Evolutionary conservation across 2,888 invertebrate genomes (phyloP).

Genomic region (Andrena fulva): DNA sequence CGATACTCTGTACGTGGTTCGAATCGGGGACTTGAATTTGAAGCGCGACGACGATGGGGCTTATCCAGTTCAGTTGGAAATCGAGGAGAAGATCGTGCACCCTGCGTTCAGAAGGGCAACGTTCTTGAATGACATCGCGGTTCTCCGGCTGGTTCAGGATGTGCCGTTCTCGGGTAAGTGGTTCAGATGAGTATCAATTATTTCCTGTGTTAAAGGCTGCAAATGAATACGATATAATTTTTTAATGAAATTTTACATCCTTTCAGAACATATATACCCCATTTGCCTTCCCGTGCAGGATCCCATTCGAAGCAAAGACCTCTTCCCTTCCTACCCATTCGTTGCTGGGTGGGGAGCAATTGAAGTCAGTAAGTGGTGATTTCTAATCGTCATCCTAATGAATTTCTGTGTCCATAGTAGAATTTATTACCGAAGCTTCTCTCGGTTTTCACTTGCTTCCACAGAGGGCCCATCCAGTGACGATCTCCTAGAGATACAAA

Average conservation of each 20-base stretch:
- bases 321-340: conserved; percentile 88
- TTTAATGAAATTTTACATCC: conserved; percentile 8
- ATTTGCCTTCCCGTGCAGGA: conserved; percentile 90
- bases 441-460: neutral
- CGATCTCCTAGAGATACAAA: conserved; percentile 88
- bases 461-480: conserved; percentile 90
- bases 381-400: neutral
- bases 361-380: conserved; percentile 88
- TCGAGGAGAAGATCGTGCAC: conserved; percentile 88
- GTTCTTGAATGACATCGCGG: conserved; percentile 92
- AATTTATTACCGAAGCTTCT: too few species aligned
- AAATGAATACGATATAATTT: too few species aligned
- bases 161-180: conserved; percentile 87
- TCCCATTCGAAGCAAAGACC: conserved; percentile 86
- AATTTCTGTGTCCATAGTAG: neutral
- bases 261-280: conserved; percentile 89
- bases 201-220: too few species aligned
- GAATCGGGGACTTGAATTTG: conserved; percentile 92
- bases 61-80: conserved; percentile 87
- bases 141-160: conserved; percentile 88
- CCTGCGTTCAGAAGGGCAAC: conserved; percentile 88
- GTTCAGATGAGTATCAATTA: too few species aligned
- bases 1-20: conserved; percentile 88
- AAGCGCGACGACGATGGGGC: conserved; percentile 88
- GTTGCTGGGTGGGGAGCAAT: conserved; percentile 94